Evolutionary conservation across 1,140 invertebrate genomes (phyloP).

Genomic region (Drosophila willistoni): DNA sequence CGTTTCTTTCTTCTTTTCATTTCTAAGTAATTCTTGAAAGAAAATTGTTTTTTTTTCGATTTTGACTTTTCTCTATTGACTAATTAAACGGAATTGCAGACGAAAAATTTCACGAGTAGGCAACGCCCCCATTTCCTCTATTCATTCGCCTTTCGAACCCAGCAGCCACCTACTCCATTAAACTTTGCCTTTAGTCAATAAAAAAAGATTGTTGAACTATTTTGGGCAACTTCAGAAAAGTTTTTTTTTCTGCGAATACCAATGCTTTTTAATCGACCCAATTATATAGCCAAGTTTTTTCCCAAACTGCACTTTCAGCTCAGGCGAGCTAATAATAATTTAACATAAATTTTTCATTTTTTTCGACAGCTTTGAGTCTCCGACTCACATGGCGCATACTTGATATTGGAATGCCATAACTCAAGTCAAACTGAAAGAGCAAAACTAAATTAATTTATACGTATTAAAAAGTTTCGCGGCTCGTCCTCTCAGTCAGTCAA

Average conservation of each 20-base stretch:
- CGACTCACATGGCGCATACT: conserved; percentile 54
- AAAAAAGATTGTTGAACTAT: conserved; percentile 64
- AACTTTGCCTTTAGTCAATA: conserved; percentile 68
- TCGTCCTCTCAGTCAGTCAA: conserved; percentile 2
- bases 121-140: background rate
- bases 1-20: too few relatives aligned
- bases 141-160: conserved; percentile 2
- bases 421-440: conserved; percentile 38
- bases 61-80: conserved; percentile 25
- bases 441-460: conserved; percentile 72
- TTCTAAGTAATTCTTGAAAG: background rate
- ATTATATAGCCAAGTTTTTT: conserved; percentile 64
- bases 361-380: conserved; percentile 29
- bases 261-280: conserved; percentile 72
- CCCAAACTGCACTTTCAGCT: conserved; percentile 27
- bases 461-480: conserved; percentile 60
- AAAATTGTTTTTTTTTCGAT: conserved; percentile 13
- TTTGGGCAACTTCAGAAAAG: conserved; percentile 64
- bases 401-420: conserved; percentile 74
- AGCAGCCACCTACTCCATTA: conserved; percentile 44
- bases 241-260: conserved; percentile 44
- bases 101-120: conserved; percentile 38
- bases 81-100: conserved; percentile 54
- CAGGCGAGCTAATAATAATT: conserved; percentile 52
- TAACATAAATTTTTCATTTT: conserved; percentile 56